A percentile compares a stretch with the other conserved stretches of the same genome.
Evolutionary conservation across 30 jellyfish, hydroid and myxozoan species (phyloP).

Genomic region (Pelagia noctiluca): DNA sequence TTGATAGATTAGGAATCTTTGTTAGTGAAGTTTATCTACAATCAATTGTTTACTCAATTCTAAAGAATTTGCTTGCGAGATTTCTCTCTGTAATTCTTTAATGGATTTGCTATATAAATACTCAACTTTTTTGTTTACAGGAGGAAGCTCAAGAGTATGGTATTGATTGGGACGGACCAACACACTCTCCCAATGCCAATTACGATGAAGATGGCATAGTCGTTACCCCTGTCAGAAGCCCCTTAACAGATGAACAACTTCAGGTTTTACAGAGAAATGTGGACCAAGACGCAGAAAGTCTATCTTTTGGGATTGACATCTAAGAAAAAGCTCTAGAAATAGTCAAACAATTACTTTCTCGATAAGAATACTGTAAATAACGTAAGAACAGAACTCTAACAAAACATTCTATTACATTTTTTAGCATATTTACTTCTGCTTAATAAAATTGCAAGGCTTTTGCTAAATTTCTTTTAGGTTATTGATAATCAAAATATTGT

Average conservation of each 20-base stretch:
- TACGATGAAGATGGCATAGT: neutral
- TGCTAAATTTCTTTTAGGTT: too few species aligned
- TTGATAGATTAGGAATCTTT: too few species aligned
- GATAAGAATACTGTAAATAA: too few species aligned
- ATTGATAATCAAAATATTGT: too few species aligned
- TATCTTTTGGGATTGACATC: conserved; percentile 4
- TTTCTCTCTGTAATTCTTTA: too few species aligned
- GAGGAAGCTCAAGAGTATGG: conserved; percentile 24
- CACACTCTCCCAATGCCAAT: neutral
- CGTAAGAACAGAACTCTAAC: too few species aligned
- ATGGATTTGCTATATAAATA: neutral
- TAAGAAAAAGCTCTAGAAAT: neutral
- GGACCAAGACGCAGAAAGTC: neutral
- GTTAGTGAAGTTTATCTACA: neutral
- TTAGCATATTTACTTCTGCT: too few species aligned
- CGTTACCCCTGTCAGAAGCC: neutral
- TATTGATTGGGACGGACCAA: conserved; percentile 22
- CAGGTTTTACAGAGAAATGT: neutral
- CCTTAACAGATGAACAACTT: neutral
- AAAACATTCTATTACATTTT: too few species aligned
- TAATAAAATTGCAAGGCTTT: too few species aligned
- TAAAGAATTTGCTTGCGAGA: neutral
- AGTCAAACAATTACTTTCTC: neutral
- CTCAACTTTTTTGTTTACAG: neutral
- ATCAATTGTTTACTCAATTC: neutral